Percentiles rank a stretch among this genome's conserved stretches.
These are phyloP conservation scores for Erebia aethiops DNA, from an alignment of 2,888 invertebrate genomes.

Conservation along the genomic window DNA sequence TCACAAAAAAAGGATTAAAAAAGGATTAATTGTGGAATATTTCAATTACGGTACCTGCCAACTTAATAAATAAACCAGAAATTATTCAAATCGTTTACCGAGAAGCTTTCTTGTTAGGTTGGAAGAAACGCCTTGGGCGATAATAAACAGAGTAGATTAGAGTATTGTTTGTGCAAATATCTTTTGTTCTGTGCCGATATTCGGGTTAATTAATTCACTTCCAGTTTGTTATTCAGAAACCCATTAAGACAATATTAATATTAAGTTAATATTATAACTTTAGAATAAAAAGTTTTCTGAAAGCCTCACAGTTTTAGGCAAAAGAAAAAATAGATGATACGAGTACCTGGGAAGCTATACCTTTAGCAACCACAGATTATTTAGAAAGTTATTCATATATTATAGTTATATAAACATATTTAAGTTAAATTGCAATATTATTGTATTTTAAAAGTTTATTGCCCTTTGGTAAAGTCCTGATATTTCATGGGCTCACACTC, in stretches of 20 bases:
- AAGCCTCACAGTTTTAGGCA: background rate
- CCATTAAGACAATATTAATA: slow-evolving; percentile 9
- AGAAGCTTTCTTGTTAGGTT: slow-evolving; percentile 20
- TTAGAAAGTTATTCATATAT: too few species aligned
- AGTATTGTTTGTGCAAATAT: slow-evolving; percentile 16
- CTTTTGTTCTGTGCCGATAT: slow-evolving; percentile 26
- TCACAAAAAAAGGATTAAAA: too few species aligned
- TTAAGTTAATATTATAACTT: slow-evolving; percentile 8
- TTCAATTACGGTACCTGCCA: background rate
- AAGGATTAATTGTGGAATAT: background rate
- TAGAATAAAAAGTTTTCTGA: background rate
- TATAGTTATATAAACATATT: too few species aligned
- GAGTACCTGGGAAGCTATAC: too few species aligned
- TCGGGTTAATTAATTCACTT: slow-evolving; percentile 16
- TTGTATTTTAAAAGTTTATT: too few species aligned
- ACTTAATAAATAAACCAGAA: slow-evolving; percentile 13
- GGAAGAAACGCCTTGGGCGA: slow-evolving; percentile 12
- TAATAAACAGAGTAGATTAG: slow-evolving; percentile 20
- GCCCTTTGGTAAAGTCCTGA: too few species aligned
- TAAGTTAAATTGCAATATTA: too few species aligned
- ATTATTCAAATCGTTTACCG: slow-evolving; percentile 21
- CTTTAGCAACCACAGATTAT: too few species aligned
- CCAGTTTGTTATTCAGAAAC: background rate
- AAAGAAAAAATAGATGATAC: too few species aligned
- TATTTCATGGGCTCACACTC: too few species aligned